Base-by-base conservation (phyloP, 2,113 vertebrate species). In the Bombycilla garrulus region DNA sequence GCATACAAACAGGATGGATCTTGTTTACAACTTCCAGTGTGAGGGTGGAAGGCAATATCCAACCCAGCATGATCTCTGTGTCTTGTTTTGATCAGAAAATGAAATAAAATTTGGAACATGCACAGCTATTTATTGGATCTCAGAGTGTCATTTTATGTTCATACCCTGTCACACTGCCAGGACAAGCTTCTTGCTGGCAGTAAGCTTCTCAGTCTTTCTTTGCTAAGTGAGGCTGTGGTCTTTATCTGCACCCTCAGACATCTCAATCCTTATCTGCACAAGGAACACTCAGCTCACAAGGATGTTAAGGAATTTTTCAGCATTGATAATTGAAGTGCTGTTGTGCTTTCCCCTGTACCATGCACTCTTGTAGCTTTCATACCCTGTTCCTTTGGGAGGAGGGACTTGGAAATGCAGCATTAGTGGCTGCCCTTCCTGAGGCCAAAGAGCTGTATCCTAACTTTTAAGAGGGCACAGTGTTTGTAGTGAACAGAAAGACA, bases 301-400 rank as follows among this genome's bases (percentile, higher is more conserved):
- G 9, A 26, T 62, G 7, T 51, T 51, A 29, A 12, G 6, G 51
- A 24, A 26, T 29, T 60, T 54, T 50, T 72, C 31, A 45, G 4
- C 25, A 31, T 2, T 36, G 15, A 45, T 24, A 29, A 47, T 51
- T 25, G 18, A 77, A 60, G 12, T 33, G 9, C 15, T 64, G 53
- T 5, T 54, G 17, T 21, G 5, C 9, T 69, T 62, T 44, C 12
- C 36, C 31, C 29, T 21, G 26, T 36, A 8, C 15, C 20, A 10
- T 26, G 16, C 23, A 13, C 14, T 69, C 60, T 20, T 42, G 9
- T 9, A 47, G 16, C 5, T 61, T 8, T 19, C 23, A 25, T 58
- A 56, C 1, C 2, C 2, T 1, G 3, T 69, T 80, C 14, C n/a
- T 57, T 65, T 0, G 0, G 28, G 26, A 51, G 21, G 26, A 67